Percentiles rank a stretch among this genome's conserved stretches.
Conservation (phyloP, 2,888 invertebrate genomes). For the Hanleya hanleyi region DNA sequence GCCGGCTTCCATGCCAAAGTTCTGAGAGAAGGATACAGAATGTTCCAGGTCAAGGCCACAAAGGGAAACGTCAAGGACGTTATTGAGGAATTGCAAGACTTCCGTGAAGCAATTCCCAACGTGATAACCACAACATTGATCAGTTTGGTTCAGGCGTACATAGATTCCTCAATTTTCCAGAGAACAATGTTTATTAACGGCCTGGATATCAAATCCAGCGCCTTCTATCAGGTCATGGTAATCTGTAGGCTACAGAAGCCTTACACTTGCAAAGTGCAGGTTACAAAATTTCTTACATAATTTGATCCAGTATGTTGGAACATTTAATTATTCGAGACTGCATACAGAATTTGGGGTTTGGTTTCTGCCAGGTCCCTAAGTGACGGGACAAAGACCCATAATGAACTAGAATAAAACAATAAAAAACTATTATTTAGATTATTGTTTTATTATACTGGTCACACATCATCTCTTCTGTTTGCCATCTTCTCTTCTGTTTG, state of each 20-base stretch:
- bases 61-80: not conserved
- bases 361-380: no score
- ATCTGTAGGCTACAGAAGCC: slow-evolving; percentile 24
- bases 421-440: no score
- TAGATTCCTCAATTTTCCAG: not conserved
- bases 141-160: not conserved
- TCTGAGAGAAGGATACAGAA: not conserved
- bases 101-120: not conserved
- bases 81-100: not conserved
- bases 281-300: slow-evolving; percentile 22
- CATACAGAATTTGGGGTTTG: no score
- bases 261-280: slow-evolving; percentile 22
- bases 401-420: no score
- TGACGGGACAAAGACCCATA: no score
- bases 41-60: not conserved
- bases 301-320: not conserved
- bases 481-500: no score
- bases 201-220: not conserved
- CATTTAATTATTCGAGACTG: no score
- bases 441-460: no score
- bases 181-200: slow-evolving; percentile 4
- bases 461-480: no score
- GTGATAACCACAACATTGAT: not conserved
- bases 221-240: slow-evolving; percentile 28
- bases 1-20: not conserved